Evolutionary conservation across 2,797 vertebrate genomes (phyloP), one percentile per base, ranked within the genome.

Genomic region (Kryptopterus vitreolus): DNA sequence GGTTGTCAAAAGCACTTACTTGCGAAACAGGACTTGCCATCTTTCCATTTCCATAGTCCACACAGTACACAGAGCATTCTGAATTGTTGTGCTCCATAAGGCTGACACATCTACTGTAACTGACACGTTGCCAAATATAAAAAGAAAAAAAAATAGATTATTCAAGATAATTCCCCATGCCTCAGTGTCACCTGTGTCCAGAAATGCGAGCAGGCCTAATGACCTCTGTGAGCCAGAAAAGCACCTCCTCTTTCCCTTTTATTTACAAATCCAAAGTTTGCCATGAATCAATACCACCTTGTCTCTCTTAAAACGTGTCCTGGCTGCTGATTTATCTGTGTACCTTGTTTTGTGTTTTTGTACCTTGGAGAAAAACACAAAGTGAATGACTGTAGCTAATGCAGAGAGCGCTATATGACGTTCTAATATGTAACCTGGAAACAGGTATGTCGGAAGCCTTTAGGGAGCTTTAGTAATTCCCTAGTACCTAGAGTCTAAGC

Each of bases 231-330:
- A 18, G 61, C 48, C 31, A 76, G 65, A 68, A 46, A 50, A 31
- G 62, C 61, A 71, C 31, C 57, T 35, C 52, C 38, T 53, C 62
- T 33, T 22, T 50, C 4, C 48, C 55, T 62, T 88, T 57, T 93
- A 87, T 93, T 93, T 92, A 88, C 76, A 84, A 74, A 88, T 92
- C 90, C 92, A 92, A 92, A 93, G 91, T 89, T 87, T 62, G 11
- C 76, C 33, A 15, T 78, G 31, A 84, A 84, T 89, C 89, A 87
- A 89, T 90, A 87, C 74, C 85, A 82, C 66, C 59, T 80, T 22
- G 48, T 61, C 31, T 26, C 55, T 84, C 82, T 52, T 70, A 82
- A 73, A 69, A 76, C 77, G 0, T 65, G 9, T 35, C 43, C 58
- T 63, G 73, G 31, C 22, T 69, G 31, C 52, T 22, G 11, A 73